These are phyloP conservation scores for Caenorhabditis drosophilae DNA, from an alignment of 2,888 invertebrate species.

Conservation along the genomic window DNA sequence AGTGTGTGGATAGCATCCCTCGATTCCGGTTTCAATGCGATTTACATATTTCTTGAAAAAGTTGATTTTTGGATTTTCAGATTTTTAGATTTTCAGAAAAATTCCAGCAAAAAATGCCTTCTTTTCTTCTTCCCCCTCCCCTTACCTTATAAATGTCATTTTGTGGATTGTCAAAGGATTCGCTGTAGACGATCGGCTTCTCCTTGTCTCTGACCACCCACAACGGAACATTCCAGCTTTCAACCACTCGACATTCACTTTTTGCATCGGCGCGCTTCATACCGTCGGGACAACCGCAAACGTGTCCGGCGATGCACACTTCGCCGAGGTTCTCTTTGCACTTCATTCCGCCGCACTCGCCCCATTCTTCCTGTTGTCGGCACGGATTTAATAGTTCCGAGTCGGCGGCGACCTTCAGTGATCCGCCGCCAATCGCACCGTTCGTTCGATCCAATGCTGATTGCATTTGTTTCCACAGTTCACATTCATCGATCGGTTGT, in stretches of 20 bases:
- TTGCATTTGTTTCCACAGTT: conserved; percentile 65
- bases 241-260: conserved; percentile 63
- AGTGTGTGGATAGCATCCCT: conserved; percentile 66
- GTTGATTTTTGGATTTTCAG: neutral
- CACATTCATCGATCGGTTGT: conserved; percentile 60
- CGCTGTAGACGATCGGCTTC: conserved; percentile 60
- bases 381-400: conserved; percentile 66
- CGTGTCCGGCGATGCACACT: conserved; percentile 61
- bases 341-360: conserved; percentile 57
- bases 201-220: conserved; percentile 61
- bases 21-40: conserved; percentile 58
- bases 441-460: conserved; percentile 54
- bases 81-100: neutral
- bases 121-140: neutral
- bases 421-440: conserved; percentile 60
- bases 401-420: conserved; percentile 62
- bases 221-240: conserved; percentile 65
- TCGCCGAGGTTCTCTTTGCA: conserved; percentile 59
- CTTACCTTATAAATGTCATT: conserved; percentile 50
- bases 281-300: conserved; percentile 67
- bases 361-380: conserved; percentile 43
- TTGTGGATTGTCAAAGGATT: conserved; percentile 57
- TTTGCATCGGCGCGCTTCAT: conserved; percentile 57
- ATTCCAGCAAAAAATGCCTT: neutral
- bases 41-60: conserved; percentile 13